Base-by-base conservation (phyloP, 1,140 invertebrate genomes). In the Xylocopa sonorina region DNA sequence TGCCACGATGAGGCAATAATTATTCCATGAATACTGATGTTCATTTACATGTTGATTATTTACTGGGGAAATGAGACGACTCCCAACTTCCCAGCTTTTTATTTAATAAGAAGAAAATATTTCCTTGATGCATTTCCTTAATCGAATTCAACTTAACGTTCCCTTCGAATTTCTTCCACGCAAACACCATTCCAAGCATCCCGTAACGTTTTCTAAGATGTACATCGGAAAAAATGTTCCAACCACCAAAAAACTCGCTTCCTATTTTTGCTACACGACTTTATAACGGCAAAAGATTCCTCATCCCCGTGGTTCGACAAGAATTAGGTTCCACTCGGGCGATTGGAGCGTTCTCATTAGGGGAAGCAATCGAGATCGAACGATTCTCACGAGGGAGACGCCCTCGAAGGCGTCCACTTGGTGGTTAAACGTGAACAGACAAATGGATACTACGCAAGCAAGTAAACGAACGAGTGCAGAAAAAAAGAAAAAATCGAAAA, bases 321-420 rank as follows among this genome's bases (percentile, higher is more conserved):
- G 29, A 38, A 46, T 24, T 12, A 38, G 3, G 12, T 16, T 43
- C 18, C 16, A 9, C 24, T 34, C 9, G 18, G 1, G 34, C 12
- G 1, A 43, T 43, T 24, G 21, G 16, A 34, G 3, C 16, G 3
- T 55, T 53, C 10, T 9, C 32, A 0, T 7, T 18, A 38, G 32
- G 4, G 43, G 16, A 50, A 46, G 53, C n/a, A 60, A 51, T 21
- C 18, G n/a, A 50, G 18, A 27, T 18, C 58, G 21, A 53, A 10
- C 62, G 18, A 29, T 38, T 18, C 10, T 76, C 38, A 27, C n/a
- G 10, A 14, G 48, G 27, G 46, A 77, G 86, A 78, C 68, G 77
- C 63, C 43, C 71, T 82, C 85, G 82, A 72, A 60, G 60, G 82
- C 74, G 38, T 21, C n/a, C 68, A 87, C 76, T 78, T 68, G 21